phyloP scores from a whole-genome alignment of 2,888 invertebrate genomes.

The Strigamia transsilvanica region DNA sequence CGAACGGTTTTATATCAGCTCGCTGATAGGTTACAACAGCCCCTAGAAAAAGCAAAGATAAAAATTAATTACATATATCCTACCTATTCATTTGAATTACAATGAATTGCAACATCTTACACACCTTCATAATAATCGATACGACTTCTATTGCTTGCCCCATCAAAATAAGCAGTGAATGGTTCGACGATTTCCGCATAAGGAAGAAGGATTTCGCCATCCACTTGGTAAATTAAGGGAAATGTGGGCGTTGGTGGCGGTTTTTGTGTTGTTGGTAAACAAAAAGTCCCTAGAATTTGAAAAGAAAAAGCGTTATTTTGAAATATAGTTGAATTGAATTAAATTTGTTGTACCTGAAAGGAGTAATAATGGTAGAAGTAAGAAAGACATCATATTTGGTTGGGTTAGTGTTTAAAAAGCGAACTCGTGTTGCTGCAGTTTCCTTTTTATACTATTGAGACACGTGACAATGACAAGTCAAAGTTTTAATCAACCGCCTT shows the following conservation, averaged over 20 bases:
- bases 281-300: too few relatives aligned
- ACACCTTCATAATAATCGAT: slow-evolving; percentile 91
- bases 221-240: slow-evolving; percentile 72
- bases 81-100: slow-evolving; percentile 51
- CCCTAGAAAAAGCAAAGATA: slow-evolving; percentile 64
- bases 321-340: background rate
- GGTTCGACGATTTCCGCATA: slow-evolving; percentile 94
- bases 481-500: too few relatives aligned
- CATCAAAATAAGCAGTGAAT: slow-evolving; percentile 88
- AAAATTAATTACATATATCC: background rate
- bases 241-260: slow-evolving; percentile 50
- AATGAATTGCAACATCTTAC: too few relatives aligned
- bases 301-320: background rate
- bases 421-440: too few relatives aligned
- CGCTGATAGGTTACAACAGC: slow-evolving; percentile 94
- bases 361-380: background rate
- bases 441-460: too few relatives aligned
- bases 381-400: too few relatives aligned
- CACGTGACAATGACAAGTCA: too few relatives aligned
- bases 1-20: slow-evolving; percentile 71
- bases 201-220: slow-evolving; percentile 83
- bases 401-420: too few relatives aligned
- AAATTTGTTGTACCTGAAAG: background rate
- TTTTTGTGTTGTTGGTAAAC: too few relatives aligned
- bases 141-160: slow-evolving; percentile 76